Percentiles rank a stretch among this genome's conserved stretches.
Evolutionary conservation across 2,113 vertebrate genomes (phyloP).

Genomic region (Heterocephalus glaber): DNA sequence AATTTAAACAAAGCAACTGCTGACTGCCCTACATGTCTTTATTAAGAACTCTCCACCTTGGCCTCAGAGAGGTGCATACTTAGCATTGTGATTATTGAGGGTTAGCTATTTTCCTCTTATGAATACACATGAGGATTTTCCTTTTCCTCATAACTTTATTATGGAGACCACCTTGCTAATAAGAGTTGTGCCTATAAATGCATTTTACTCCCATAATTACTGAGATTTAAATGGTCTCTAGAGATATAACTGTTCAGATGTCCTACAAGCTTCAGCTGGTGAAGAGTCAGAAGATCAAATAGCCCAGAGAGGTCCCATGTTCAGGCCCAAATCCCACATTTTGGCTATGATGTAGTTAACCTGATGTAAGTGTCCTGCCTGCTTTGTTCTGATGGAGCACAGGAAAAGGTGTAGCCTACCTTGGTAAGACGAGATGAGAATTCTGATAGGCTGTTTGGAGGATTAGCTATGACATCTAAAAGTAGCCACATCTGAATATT

Average conservation of each 20-base stretch:
- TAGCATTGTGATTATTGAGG: slow-evolving; percentile 51
- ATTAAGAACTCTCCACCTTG: slow-evolving; percentile 28
- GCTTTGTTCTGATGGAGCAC: background rate
- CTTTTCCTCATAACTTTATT: slow-evolving; percentile 61
- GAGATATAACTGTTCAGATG: slow-evolving; percentile 33
- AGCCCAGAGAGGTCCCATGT: background rate
- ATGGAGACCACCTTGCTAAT: slow-evolving; percentile 55
- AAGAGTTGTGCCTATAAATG: slow-evolving; percentile 54
- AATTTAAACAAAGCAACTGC: slow-evolving; percentile 45
- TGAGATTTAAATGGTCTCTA: slow-evolving; percentile 32
- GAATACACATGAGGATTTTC: slow-evolving; percentile 69
- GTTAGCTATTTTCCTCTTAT: slow-evolving; percentile 66
- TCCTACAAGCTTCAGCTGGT: background rate
- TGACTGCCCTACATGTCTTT: slow-evolving; percentile 10
- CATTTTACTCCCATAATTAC: slow-evolving; percentile 61
- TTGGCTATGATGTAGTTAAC: background rate
- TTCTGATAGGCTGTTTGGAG: background rate
- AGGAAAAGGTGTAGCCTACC: background rate
- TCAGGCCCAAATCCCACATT: background rate
- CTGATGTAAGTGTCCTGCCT: background rate
- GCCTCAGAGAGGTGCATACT: slow-evolving; percentile 33
- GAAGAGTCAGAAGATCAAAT: background rate
- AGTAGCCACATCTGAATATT: background rate
- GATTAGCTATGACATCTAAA: background rate
- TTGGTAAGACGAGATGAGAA: background rate